These are phyloP conservation scores for Hyla sarda DNA, from an alignment of 2,113 vertebrate species.

Conservation along the genomic window DNA sequence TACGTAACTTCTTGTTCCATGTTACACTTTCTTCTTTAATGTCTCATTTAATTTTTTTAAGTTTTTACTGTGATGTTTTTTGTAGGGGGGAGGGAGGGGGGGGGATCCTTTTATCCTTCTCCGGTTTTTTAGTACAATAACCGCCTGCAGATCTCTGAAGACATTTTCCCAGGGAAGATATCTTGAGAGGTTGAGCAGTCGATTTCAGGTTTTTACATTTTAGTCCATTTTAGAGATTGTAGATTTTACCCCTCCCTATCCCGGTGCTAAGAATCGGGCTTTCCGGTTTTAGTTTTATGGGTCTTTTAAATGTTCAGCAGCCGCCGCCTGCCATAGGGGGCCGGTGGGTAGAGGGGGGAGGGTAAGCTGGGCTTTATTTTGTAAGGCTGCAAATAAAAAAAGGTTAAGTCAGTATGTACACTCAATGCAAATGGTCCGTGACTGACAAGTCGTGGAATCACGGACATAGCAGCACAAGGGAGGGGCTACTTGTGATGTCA, in stretches of 20 bases:
- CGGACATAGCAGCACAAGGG: conserved; percentile 24
- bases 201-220: conserved; percentile 26
- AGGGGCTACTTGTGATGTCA: not conserved
- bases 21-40: conserved; percentile 84
- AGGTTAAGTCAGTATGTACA: conserved; percentile 26
- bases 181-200: not conserved
- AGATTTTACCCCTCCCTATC: not conserved
- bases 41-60: conserved; percentile 49
- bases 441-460: not conserved
- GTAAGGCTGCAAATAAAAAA: not conserved
- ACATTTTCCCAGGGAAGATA: not conserved
- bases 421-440: conserved; percentile 34
- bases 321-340: not conserved
- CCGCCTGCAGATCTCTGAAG: conserved; percentile 28
- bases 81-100: conserved; percentile 28
- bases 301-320: not conserved
- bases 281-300: conserved; percentile 19
- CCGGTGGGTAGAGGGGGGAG: not conserved
- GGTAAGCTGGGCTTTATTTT: not conserved
- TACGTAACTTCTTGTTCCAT: conserved; percentile 83
- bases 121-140: not conserved
- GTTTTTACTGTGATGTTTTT: conserved; percentile 51
- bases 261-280: conserved; percentile 29
- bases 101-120: conserved; percentile 30
- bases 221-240: conserved; percentile 16